Conservation (phyloP, 2,113 vertebrate species). For the Diadophis punctatus region DNA sequence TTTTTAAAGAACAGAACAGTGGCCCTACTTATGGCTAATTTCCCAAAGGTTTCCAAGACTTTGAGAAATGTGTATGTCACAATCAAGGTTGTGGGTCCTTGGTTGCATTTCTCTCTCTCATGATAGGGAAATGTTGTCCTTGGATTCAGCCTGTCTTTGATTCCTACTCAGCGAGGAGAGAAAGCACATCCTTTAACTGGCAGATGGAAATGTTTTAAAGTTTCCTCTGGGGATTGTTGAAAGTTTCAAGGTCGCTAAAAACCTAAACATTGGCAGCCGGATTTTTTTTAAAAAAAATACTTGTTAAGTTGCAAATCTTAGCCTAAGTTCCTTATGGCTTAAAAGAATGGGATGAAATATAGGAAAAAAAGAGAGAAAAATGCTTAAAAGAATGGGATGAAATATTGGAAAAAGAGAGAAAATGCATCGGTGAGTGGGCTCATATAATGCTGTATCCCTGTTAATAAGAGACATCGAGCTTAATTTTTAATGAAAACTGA, state of each 20-base stretch:
- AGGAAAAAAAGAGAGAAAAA: neutral
- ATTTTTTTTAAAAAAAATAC: neutral
- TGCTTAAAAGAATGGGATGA: neutral
- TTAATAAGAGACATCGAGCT: neutral
- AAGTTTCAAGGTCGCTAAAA: neutral
- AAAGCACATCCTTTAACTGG: neutral
- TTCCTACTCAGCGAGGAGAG: neutral
- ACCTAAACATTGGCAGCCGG: neutral
- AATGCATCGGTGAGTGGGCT: neutral
- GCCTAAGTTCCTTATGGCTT: neutral
- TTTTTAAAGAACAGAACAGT: neutral
- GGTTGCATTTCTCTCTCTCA: neutral
- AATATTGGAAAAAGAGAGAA: neutral
- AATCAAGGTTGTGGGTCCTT: neutral
- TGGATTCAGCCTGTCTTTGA: neutral
- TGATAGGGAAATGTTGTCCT: neutral
- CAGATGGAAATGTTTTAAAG: neutral
- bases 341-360: neutral
- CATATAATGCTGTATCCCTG: neutral
- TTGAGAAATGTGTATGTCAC: neutral
- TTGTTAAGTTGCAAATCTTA: neutral
- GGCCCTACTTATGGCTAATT: neutral
- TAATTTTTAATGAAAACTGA: neutral
- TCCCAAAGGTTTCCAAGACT: neutral
- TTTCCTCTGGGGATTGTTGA: neutral